Percentiles rank a stretch among this genome's conserved stretches.
These are phyloP conservation scores for Oncorhynchus mykiss DNA, from an alignment of 2,113 vertebrate genomes.

Conservation along the genomic window DNA sequence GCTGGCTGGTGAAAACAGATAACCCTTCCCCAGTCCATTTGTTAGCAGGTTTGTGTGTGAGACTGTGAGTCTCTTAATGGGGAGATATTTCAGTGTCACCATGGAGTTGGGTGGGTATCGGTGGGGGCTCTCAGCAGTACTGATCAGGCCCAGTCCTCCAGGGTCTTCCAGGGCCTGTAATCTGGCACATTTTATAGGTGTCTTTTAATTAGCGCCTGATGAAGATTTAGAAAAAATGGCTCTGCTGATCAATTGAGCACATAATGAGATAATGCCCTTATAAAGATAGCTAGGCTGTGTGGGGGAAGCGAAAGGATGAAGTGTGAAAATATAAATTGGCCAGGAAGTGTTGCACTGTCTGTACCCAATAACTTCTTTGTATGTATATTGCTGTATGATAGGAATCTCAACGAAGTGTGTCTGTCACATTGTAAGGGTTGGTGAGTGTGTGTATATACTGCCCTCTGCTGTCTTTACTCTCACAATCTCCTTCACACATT, in stretches of 20 bases:
- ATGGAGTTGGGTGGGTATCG: too few species aligned
- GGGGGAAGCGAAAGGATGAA: neutral
- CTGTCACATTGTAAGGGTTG: neutral
- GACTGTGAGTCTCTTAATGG: neutral
- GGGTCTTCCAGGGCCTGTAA: neutral
- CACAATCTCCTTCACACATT: neutral
- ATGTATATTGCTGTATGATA: conserved; percentile 13
- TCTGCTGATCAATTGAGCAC: conserved; percentile 59
- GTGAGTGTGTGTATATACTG: conserved; percentile 45
- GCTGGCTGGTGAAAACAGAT: neutral
- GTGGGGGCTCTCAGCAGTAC: neutral
- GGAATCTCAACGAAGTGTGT: conserved; percentile 4
- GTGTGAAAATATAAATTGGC: too few species aligned
- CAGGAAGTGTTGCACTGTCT: too few species aligned
- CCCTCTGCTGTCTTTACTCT: conserved; percentile 55
- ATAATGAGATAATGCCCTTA: conserved; percentile 57
- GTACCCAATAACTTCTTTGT: neutral
- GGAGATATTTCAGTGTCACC: neutral
- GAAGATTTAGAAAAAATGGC: conserved; percentile 53
- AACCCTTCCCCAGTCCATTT: neutral
- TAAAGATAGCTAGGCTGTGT: conserved; percentile 11
- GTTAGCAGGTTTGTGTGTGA: neutral
- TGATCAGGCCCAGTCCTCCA: neutral
- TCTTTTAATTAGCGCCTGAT: conserved; percentile 65
- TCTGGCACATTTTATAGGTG: conserved; percentile 41